Conservation (phyloP, 2,888 invertebrate species). For the Trissolcus brochymenae region DNA sequence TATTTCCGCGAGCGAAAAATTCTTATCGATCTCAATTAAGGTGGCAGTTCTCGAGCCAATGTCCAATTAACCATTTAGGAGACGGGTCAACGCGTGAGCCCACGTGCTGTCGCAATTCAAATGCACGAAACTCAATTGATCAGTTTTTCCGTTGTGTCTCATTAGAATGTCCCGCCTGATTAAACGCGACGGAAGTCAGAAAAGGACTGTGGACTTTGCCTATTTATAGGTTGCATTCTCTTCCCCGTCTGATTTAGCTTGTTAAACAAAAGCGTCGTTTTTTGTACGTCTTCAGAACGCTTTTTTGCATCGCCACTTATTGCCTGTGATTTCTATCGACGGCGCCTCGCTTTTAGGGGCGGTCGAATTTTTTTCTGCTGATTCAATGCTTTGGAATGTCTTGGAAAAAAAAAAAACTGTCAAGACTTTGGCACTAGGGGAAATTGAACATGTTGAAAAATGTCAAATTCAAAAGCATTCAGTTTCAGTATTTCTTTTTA, state of each 20-base stretch:
- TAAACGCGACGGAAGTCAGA: slow-evolving; percentile 53
- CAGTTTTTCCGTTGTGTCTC: slow-evolving; percentile 44
- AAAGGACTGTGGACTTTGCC: slow-evolving; percentile 47
- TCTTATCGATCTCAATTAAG: slow-evolving; percentile 13
- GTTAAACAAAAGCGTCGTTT: slow-evolving; percentile 42
- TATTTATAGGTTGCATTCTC: slow-evolving; percentile 56
- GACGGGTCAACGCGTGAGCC: slow-evolving; percentile 30
- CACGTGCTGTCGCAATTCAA: slow-evolving; percentile 17
- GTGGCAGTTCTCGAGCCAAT: slow-evolving; percentile 20
- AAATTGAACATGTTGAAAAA: no score
- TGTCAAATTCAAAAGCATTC: no score
- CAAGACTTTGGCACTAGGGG: no score
- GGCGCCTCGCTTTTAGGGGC: background rate
- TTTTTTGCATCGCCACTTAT: slow-evolving; percentile 37
- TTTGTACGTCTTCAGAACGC: slow-evolving; percentile 3
- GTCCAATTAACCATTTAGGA: slow-evolving; percentile 33
- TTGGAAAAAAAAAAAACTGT: background rate
- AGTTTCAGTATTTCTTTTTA: no score
- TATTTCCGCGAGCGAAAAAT: slow-evolving; percentile 1
- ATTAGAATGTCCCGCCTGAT: slow-evolving; percentile 43
- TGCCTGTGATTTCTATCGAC: slow-evolving; percentile 13
- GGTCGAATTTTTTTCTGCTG: no score
- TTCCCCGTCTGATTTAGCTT: slow-evolving; percentile 56
- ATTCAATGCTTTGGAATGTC: background rate
- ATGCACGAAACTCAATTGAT: slow-evolving; percentile 28